Percentiles rank a stretch among this genome's conserved stretches.
Evolutionary conservation across 2,797 vertebrate genomes (phyloP).

Genomic region (Petrocephalus schoutedeni): DNA sequence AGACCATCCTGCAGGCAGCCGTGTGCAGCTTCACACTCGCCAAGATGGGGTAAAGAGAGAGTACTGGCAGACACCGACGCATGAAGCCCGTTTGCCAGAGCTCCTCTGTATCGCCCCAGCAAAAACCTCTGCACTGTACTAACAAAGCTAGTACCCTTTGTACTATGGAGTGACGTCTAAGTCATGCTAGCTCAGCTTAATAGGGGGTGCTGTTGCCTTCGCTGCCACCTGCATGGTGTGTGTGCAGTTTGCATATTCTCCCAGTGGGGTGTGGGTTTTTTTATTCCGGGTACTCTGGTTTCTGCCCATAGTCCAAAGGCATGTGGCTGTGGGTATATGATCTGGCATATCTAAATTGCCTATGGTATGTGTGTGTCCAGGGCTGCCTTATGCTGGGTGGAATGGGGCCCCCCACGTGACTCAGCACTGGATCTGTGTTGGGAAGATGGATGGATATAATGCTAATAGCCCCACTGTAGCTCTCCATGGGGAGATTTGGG

Average conservation of each 20-base stretch:
- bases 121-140: not conserved
- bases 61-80: not conserved
- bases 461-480: not conserved
- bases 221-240: not conserved
- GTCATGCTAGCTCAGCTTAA: not conserved
- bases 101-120: not conserved
- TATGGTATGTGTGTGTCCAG: not conserved
- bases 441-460: not conserved
- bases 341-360: not conserved
- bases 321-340: not conserved
- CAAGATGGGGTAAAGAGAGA: not conserved
- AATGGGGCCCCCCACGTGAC: not conserved
- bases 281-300: not conserved
- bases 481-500: not conserved
- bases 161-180: not conserved
- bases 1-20: constrained; percentile 58
- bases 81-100: not conserved
- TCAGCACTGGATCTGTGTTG: not conserved
- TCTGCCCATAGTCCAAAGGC: not conserved
- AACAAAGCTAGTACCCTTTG: not conserved
- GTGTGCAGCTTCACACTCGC: constrained; percentile 32
- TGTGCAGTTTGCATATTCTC: not conserved
- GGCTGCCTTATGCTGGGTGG: not conserved
- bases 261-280: not conserved
- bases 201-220: not conserved